These are phyloP conservation scores for Geotrupes spiniger DNA, from an alignment of 2,888 invertebrate genomes.

Conservation along the genomic window DNA sequence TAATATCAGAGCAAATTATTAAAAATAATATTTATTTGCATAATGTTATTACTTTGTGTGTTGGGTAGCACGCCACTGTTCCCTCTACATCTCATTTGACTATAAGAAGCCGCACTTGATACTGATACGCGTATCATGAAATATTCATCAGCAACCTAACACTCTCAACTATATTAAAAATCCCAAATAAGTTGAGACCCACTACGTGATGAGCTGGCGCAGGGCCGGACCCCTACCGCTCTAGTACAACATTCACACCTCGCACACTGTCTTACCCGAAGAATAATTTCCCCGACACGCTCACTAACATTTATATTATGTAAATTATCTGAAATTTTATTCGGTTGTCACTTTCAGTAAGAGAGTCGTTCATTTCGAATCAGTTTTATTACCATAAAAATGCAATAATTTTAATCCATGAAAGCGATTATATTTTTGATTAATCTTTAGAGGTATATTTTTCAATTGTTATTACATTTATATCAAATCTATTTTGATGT, in stretches of 20 bases:
- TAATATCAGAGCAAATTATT: no score
- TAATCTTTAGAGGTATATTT: no score
- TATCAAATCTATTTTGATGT: no score
- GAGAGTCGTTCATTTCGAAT: background rate
- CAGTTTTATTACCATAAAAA: slow-evolving; percentile 13
- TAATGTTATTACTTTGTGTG: no score
- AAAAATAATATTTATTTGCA: no score
- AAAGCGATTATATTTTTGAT: no score
- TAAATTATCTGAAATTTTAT: slow-evolving; percentile 13
- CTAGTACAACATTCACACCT: slow-evolving; percentile 37
- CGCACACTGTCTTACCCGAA: slow-evolving; percentile 12
- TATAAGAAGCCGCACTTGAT: slow-evolving; percentile 44
- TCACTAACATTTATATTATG: slow-evolving; percentile 22
- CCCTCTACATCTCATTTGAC: slow-evolving; percentile 47
- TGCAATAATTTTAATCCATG: no score
- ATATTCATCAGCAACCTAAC: slow-evolving; percentile 51
- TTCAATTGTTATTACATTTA: no score
- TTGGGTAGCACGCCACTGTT: no score
- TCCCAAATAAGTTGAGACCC: slow-evolving; percentile 48
- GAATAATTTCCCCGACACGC: slow-evolving; percentile 21
- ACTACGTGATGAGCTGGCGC: slow-evolving; percentile 35
- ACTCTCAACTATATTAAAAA: slow-evolving; percentile 52
- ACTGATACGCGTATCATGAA: slow-evolving; percentile 51
- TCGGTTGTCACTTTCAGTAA: background rate
- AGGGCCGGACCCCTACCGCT: slow-evolving; percentile 36